phyloP scores from a whole-genome alignment of 2,888 invertebrate genomes.

The Perizoma flavofasciatum region DNA sequence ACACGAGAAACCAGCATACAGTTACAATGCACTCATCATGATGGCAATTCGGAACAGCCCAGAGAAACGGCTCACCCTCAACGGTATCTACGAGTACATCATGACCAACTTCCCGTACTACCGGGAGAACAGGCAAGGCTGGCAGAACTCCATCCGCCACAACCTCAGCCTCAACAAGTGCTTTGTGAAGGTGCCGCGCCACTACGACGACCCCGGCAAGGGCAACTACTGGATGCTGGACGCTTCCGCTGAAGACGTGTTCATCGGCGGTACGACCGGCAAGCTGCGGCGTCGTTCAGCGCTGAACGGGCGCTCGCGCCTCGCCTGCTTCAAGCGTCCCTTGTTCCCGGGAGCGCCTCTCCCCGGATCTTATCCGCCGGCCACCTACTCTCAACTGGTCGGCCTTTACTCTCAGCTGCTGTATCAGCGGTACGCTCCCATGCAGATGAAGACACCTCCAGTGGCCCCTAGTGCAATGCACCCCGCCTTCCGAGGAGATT shows the following conservation, averaged over 20 bases:
- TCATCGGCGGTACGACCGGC: slow-evolving; percentile 98
- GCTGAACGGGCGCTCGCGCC: slow-evolving; percentile 92
- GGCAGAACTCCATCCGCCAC: slow-evolving; percentile 99
- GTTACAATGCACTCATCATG: slow-evolving; percentile 99
- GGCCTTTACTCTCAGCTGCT: slow-evolving; percentile 86
- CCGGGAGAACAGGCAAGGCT: slow-evolving; percentile 98
- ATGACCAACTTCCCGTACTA: slow-evolving; percentile 99
- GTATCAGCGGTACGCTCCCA: slow-evolving; percentile 87
- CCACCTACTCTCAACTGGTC: slow-evolving; percentile 83
- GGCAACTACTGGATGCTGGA: slow-evolving; percentile 99
- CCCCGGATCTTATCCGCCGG: slow-evolving; percentile 83
- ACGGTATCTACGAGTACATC: slow-evolving; percentile 99
- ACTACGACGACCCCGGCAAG: slow-evolving; percentile 99
- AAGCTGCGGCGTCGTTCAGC: slow-evolving; percentile 95
- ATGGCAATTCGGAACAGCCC: slow-evolving; percentile 99
- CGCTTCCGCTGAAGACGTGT: slow-evolving; percentile 98
- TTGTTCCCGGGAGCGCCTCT: slow-evolving; percentile 86
- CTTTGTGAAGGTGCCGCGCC: slow-evolving; percentile 98
- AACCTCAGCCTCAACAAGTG: slow-evolving; percentile 99
- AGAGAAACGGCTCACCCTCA: slow-evolving; percentile 96
- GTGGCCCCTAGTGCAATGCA: slow-evolving; percentile 81
- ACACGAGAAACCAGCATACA: slow-evolving; percentile 98
- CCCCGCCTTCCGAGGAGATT: slow-evolving; percentile 75
- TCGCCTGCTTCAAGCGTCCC: slow-evolving; percentile 94
- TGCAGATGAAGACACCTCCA: slow-evolving; percentile 79